These are phyloP conservation scores for Hirtodrosophila histrioides DNA, from an alignment of 2,888 invertebrate genomes.

Conservation along the genomic window DNA sequence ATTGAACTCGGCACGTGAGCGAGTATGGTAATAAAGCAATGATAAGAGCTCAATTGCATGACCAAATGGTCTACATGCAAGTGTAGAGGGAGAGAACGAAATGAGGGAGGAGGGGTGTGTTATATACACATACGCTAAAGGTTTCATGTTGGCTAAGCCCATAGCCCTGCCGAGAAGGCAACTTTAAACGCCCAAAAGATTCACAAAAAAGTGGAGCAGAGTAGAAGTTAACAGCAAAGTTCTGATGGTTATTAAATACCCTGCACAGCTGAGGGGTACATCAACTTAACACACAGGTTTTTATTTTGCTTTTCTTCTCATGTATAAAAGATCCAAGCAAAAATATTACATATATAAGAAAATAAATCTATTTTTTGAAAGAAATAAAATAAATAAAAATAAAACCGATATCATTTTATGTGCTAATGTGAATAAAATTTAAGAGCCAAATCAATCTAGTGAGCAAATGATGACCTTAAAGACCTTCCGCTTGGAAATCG, in stretches of 20 bases:
- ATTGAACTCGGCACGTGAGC: constrained; percentile 36
- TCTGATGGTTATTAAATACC: not conserved
- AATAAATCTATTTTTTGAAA: no score
- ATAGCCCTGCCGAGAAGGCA: not conserved
- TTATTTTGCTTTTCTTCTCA: no score
- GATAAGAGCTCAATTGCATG: constrained; percentile 51
- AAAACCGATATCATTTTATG: no score
- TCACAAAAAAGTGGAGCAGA: not conserved
- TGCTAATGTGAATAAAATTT: no score
- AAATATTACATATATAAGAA: no score
- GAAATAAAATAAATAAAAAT: no score
- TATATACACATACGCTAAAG: constrained; percentile 10
- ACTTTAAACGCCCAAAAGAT: constrained; percentile 6
- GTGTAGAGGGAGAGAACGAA: not conserved
- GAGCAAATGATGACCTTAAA: no score
- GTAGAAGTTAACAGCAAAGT: not conserved
- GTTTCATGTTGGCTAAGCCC: constrained; percentile 18
- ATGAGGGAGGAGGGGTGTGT: not conserved
- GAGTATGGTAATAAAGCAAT: constrained; percentile 46
- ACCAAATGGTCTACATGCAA: constrained; percentile 32
- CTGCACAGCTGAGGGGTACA: not conserved
- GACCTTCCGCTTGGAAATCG: no score
- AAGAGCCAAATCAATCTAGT: no score
- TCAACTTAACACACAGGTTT: not conserved
- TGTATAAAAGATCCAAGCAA: no score